Conservation (phyloP, 2,888 invertebrate genomes). For the Teleiodes luculella region DNA sequence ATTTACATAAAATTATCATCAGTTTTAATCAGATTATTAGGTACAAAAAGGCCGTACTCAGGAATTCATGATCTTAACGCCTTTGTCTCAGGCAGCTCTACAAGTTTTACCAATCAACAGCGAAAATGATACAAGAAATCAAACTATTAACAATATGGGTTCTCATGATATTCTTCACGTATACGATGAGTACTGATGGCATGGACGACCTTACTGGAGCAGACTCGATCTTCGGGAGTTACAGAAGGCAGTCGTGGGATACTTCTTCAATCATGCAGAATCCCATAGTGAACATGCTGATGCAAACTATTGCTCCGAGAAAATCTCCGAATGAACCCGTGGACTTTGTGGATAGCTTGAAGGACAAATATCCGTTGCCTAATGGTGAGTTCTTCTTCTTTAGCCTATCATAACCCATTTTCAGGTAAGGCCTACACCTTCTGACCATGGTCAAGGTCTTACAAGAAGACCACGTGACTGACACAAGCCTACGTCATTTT, state of each 20-base stretch:
- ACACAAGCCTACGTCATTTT: too few species aligned
- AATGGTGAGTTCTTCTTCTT: too few species aligned
- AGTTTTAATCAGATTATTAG: too few species aligned
- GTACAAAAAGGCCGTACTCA: too few species aligned
- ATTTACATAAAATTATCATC: too few species aligned
- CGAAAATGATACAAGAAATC: conserved; percentile 9
- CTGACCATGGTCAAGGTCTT: too few species aligned
- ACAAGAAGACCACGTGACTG: too few species aligned
- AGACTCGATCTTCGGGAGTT: neutral
- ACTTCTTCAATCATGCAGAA: conserved; percentile 28
- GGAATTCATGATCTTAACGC: too few species aligned
- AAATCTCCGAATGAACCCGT: conserved; percentile 29
- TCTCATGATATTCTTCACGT: conserved; percentile 8
- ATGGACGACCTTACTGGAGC: neutral
- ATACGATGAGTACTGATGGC: conserved; percentile 11
- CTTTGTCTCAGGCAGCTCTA: too few species aligned
- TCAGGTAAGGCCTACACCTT: too few species aligned
- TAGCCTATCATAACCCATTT: too few species aligned
- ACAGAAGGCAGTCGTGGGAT: neutral
- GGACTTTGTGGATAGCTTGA: conserved; percentile 38
- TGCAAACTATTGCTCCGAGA: conserved; percentile 32
- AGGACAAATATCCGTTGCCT: conserved; percentile 41
- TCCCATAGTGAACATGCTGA: conserved; percentile 31
- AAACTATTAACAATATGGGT: conserved; percentile 12
- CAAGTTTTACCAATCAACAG: too few species aligned